These are phyloP conservation scores for Protonemura montana DNA, from an alignment of 2,888 invertebrate species.

Conservation along the genomic window DNA sequence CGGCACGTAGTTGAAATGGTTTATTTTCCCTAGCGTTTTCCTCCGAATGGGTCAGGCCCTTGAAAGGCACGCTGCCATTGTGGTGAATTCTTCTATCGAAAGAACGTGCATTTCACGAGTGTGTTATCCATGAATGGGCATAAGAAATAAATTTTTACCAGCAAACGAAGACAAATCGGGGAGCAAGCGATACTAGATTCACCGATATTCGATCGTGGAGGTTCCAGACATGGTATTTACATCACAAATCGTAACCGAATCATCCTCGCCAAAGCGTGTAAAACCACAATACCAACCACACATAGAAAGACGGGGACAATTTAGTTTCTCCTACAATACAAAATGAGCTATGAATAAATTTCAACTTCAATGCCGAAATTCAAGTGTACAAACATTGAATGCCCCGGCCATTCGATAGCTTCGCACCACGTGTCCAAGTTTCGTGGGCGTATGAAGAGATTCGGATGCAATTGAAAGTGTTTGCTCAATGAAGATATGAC, in stretches of 20 bases:
- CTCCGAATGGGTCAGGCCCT: neutral
- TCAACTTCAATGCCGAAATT: neutral
- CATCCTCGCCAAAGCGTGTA: neutral
- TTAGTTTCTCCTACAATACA: neutral
- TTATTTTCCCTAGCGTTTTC: neutral
- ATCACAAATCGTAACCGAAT: too few species aligned
- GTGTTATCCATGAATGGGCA: neutral
- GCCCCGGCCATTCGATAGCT: neutral
- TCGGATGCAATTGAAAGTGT: neutral
- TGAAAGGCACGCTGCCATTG: neutral
- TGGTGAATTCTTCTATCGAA: neutral
- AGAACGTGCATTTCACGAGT: neutral
- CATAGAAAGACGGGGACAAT: neutral
- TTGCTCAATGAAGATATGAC: neutral
- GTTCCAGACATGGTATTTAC: neutral
- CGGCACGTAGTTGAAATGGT: neutral
- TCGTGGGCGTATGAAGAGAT: neutral
- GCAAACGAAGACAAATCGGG: neutral
- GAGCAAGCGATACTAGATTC: neutral
- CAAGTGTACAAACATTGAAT: neutral
- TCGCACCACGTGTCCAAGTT: neutral
- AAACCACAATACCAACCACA: neutral
- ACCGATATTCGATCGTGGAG: neutral
- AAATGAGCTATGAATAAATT: neutral
- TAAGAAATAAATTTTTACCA: neutral